Percentiles rank a stretch among this genome's conserved stretches.
These are phyloP conservation scores for Apis florea DNA, from an alignment of 1,140 invertebrate genomes.

Conservation along the genomic window DNA sequence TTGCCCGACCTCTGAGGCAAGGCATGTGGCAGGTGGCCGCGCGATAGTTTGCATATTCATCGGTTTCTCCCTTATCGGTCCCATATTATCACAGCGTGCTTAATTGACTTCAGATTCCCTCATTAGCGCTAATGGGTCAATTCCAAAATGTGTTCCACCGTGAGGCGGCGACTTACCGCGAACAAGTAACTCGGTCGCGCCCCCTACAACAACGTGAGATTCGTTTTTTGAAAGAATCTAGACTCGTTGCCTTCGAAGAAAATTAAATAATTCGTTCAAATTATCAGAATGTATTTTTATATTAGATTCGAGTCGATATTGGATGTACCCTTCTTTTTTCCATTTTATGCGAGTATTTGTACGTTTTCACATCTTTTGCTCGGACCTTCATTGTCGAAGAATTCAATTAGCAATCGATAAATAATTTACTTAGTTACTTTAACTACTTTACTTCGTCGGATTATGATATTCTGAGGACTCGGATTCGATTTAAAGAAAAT, in stretches of 20 bases:
- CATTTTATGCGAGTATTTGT: too few species aligned
- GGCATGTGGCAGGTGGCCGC: slow-evolving; percentile 61
- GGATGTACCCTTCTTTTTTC: too few species aligned
- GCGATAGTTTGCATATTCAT: slow-evolving; percentile 74
- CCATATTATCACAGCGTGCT: slow-evolving; percentile 69
- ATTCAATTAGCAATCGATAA: too few species aligned
- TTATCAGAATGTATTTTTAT: too few species aligned
- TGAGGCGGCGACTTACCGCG: slow-evolving; percentile 34
- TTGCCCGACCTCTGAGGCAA: slow-evolving; percentile 19
- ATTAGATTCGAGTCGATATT: too few species aligned
- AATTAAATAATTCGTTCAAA: slow-evolving; percentile 25
- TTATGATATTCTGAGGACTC: too few species aligned
- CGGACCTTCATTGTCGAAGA: too few species aligned
- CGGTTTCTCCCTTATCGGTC: slow-evolving; percentile 68
- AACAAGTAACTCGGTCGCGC: background rate
- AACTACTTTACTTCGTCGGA: too few species aligned
- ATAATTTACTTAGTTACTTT: too few species aligned
- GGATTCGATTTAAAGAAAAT: too few species aligned
- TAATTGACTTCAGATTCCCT: slow-evolving; percentile 76
- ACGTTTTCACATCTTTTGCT: too few species aligned
- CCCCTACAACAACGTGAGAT: background rate
- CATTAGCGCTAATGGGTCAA: slow-evolving; percentile 74
- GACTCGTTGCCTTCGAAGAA: background rate
- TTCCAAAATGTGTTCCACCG: slow-evolving; percentile 59
- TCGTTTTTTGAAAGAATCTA: background rate